A percentile compares a stretch with the other conserved stretches of the same genome.
phyloP scores from a whole-genome alignment of 53 echinoderm and acorn worm species.

The Actinopyga echinites region DNA sequence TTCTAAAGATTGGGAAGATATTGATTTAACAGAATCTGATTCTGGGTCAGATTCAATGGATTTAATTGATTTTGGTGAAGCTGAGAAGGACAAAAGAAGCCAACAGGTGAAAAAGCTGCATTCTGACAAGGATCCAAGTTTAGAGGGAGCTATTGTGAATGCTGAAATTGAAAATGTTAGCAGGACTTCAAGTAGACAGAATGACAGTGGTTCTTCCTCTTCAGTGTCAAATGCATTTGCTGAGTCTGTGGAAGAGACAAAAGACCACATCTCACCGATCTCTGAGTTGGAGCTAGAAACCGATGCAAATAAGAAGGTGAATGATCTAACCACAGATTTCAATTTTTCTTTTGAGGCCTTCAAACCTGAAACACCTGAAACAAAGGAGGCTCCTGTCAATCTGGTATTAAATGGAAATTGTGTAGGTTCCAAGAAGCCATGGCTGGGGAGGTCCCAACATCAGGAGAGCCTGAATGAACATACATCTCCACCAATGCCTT shows the following conservation, averaged over 20 bases:
- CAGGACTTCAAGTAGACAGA: background rate
- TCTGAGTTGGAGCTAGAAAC: constrained; percentile 14
- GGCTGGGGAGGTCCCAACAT: constrained; percentile 47
- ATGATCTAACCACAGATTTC: constrained; percentile 59
- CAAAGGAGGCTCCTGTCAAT: background rate
- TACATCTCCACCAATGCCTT: background rate
- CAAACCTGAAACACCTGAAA: constrained; percentile 60
- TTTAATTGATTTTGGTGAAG: constrained; percentile 39
- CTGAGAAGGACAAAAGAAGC: background rate
- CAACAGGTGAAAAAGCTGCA: background rate
- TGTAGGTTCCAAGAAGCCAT: constrained; percentile 40
- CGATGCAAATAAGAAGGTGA: constrained; percentile 33
- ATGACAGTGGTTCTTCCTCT: background rate
- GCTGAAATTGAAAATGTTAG: background rate
- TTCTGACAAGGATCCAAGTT: background rate
- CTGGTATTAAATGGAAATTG: constrained; percentile 25
- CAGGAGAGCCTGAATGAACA: background rate
- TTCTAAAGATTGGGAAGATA: constrained; percentile 33
- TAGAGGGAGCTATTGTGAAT: constrained; percentile 1
- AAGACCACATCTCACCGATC: background rate
- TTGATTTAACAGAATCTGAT: constrained; percentile 19
- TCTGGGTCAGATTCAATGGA: constrained; percentile 5
- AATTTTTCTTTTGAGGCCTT: constrained; percentile 77
- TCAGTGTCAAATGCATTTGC: constrained; percentile 18
- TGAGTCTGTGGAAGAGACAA: background rate